Conservation (phyloP, 2,888 invertebrate species). For the Rhamphomyia laevipes region DNA sequence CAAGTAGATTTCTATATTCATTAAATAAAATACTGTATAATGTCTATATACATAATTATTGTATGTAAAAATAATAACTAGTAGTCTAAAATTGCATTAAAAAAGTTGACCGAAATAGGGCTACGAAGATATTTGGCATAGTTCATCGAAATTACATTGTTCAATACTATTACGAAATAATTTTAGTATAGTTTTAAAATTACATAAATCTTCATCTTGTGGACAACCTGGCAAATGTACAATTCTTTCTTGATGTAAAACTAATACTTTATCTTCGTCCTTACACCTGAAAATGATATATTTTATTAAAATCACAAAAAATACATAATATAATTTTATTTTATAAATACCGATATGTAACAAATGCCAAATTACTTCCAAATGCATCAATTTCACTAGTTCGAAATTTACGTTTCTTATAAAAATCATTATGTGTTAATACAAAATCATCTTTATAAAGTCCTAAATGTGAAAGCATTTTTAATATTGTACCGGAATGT, state of each 20-base stretch:
- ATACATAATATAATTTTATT: background rate
- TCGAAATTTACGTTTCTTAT: slow-evolving; percentile 44
- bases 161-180: slow-evolving; percentile 48
- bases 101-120: background rate
- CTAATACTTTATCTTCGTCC: slow-evolving; percentile 42
- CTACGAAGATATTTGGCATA: slow-evolving; percentile 41
- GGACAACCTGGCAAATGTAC: slow-evolving; percentile 59
- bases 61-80: too few relatives aligned
- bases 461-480: slow-evolving; percentile 58
- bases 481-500: slow-evolving; percentile 72
- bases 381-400: slow-evolving; percentile 60
- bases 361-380: slow-evolving; percentile 67
- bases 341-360: slow-evolving; percentile 51
- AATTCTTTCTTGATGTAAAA: slow-evolving; percentile 63
- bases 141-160: slow-evolving; percentile 53
- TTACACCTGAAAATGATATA: slow-evolving; percentile 41
- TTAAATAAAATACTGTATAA: too few relatives aligned
- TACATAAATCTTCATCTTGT: slow-evolving; percentile 47
- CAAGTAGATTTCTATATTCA: too few relatives aligned
- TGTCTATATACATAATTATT: too few relatives aligned
- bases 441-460: slow-evolving; percentile 54
- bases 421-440: slow-evolving; percentile 45
- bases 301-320: background rate
- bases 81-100: too few relatives aligned
- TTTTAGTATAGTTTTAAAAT: slow-evolving; percentile 44